Evolutionary conservation across 2,888 invertebrate species (phyloP), one percentile per base, ranked within the genome.

Genomic region (Chymomyza fuscimana): DNA sequence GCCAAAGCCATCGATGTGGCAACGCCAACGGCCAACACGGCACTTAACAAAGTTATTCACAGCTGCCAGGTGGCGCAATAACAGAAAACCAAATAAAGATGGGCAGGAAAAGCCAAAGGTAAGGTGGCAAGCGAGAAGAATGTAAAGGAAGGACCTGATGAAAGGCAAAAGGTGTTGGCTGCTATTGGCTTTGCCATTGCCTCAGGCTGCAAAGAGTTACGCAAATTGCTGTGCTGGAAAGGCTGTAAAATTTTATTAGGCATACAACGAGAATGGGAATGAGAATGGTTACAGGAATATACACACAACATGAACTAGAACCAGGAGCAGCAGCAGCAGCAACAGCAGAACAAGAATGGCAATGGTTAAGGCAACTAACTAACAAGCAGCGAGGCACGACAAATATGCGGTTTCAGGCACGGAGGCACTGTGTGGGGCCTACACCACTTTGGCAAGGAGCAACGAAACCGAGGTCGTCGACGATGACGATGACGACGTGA

Each of bases 171-270:
- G 75, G 71, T 81, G 81, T 81, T 87, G 83, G 73, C 40, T 46
- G 40, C 40, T 46, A 77, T 82, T 69, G 70, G 58, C 69, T 63
- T 59, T 54, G 40, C 12, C 12, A 46, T 46, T 54, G 54, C 19
- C 54, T 10, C 10, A 12, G 62, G 40, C 25, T 40, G 74, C 70
- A 62, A 71, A 84, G 74, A 78, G 82, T 75, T 79, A 87, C 81
- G 77, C 83, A 88, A 85, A 88, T 85, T 88, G 88, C 88, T 85
- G 86, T 61, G 86, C 87, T 87, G 87, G 85, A 77, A 87, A 79
- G 64, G 87, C 74, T 79, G 75, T 85, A 85, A 87, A 87, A 88
- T 85, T 87, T 85, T 87, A 85, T 85, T 88, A 79, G 72, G 77
- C 88, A 79, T 72, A 74, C 78, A 70, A 67, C 46, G 32, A n/a